Evolutionary conservation across 2,113 vertebrate species (phyloP), one percentile per base, ranked within the genome.

Genomic region (Reinhardtius hippoglossoides): DNA sequence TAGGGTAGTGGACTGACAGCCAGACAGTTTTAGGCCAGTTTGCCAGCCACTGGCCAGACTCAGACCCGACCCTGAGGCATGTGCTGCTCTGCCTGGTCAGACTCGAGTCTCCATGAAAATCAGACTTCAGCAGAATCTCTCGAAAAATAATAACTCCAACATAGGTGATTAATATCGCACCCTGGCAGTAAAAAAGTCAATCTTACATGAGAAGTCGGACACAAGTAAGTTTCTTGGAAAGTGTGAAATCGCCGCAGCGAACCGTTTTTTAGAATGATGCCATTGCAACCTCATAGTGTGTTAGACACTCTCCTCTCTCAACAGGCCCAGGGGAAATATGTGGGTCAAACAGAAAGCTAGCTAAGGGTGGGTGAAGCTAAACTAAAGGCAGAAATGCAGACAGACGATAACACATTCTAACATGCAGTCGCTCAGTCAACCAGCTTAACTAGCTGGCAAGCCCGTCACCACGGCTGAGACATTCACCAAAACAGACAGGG

Each of bases 11-110:
- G 79, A 85, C 71, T 83, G 84, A 87, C 80, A 85, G 81, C 80
- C 80, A 74, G 74, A 84, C 79, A 85, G 74, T 83, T 90, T 89
- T 74, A 91, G 75, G 74, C 73, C 80, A 44, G 71, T 67, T 64
- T 48, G 67, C 59, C 31, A 71, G 81, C 76, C 67, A 66, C 31
- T 58, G 84, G 78, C 20, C 82, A 82, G 67, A 85, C 58, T 76
- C 57, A 71, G 87, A 85, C 87, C 86, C 74, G 66, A 75, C 55
- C 85, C 86, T 5, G 26, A 64, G 84, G 86, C 83, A 65, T 48
- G 65, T 65, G 54, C 44, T 69, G 58, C 73, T 62, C 68, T 37
- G 21, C 24, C 57, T 31, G 52, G 21, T 9, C 52, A 14, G 20
- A 31, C 31, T 31, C 31, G 31, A 31, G 31, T 31, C 6, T 31